Conservation (phyloP, 2,888 invertebrate genomes). For the Strigamia crassipes region DNA sequence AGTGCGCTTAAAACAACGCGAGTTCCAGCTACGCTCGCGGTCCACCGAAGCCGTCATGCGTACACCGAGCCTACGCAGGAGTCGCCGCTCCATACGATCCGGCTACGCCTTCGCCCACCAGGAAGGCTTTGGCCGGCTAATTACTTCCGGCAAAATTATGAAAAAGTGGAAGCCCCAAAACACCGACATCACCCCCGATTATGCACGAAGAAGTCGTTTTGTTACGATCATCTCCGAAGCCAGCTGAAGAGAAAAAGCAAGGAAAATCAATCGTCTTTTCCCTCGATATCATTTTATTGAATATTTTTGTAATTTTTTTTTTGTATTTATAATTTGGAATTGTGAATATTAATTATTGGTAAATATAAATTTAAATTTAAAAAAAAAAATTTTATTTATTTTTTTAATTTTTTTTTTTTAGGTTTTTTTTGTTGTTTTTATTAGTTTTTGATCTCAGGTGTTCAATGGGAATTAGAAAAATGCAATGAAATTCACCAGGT, state of each 20-base stretch:
- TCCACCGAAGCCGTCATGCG: constrained; percentile 78
- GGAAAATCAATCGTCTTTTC: too few relatives aligned
- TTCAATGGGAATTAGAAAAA: constrained; percentile 1
- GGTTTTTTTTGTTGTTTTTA: too few relatives aligned
- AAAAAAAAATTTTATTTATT: neutral
- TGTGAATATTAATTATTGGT: neutral
- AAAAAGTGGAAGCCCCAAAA: constrained; percentile 56
- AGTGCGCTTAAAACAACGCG: constrained; percentile 77
- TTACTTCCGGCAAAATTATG: constrained; percentile 97
- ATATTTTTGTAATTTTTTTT: neutral
- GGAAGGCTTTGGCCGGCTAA: constrained; percentile 94
- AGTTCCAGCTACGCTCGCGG: constrained; percentile 62
- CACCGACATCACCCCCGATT: neutral
- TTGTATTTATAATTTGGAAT: neutral
- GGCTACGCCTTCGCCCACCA: constrained; percentile 99
- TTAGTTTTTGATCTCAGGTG: constrained; percentile 8
- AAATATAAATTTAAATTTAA: neutral
- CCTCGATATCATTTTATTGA: neutral
- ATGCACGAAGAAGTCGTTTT: neutral
- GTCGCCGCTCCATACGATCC: constrained; percentile 87
- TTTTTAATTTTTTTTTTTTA: too few relatives aligned
- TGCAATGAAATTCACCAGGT: constrained; percentile 29
- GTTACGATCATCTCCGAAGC: constrained; percentile 33
- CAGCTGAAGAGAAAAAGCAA: neutral
- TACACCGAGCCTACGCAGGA: constrained; percentile 84